Base-by-base conservation (phyloP, 2,113 vertebrate species). In the Rana temporaria region DNA sequence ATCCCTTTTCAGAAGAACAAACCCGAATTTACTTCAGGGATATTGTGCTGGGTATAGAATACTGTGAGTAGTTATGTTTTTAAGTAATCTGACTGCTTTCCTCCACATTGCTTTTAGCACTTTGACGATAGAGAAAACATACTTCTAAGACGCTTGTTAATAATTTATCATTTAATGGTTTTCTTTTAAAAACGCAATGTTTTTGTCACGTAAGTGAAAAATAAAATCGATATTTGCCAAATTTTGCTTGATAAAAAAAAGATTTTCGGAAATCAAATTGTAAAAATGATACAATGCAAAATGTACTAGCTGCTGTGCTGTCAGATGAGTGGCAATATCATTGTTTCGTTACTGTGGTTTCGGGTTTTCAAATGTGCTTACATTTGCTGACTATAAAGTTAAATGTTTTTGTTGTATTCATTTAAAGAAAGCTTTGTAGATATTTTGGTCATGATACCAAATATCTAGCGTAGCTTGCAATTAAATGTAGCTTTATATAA, bases 11-110 rank as follows among this genome's bases (percentile, higher is more conserved):
- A 0, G 97, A 98, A 88, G 95, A 98, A 62, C 96, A 98, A 90
- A 94, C 96, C 2, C 92, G 96, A 26, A 85, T 94, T 66, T 97
- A 97, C 90, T 96, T 99, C 88, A 93, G 96, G 90, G 98, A 99
- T 85, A 90, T 99, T 62, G 93, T 99, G 85, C 89, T 99, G 87
- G 98, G 98, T 81, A 98, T 99, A 0, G 98, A 99, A 88, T 99
- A 99, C 90, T 82, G 98, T 99, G 88, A 98, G 98, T 97, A 86
- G 5, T 73, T 64, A 52, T 53, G 0, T 18, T 85, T 85, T 59
- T 64, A 1, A 70, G 59, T 72, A 48, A 0, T 38, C 9, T 0
- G 0, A 0, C 0, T 30, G 20, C 0, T 1, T 22, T 0, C 0
- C 12, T 4, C 62, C 82, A 84, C 82, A 60, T 14, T 15, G 53